Evolutionary conservation across 2,113 vertebrate genomes (phyloP), one percentile per base, ranked within the genome.

Genomic region (Theristicus caerulescens): DNA sequence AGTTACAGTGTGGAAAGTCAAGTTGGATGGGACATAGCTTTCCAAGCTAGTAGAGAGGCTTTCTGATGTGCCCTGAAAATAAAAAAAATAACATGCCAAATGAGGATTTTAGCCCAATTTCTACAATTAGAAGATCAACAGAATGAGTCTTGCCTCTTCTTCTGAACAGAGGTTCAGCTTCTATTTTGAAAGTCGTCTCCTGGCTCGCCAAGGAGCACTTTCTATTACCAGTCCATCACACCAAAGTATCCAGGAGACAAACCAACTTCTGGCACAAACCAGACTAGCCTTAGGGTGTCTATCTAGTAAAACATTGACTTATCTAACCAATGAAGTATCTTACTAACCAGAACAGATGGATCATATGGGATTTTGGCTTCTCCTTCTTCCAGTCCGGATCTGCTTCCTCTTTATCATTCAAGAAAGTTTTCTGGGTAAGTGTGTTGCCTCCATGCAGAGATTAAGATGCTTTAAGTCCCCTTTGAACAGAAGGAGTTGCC

Each of bases 311-410:
- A 66, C 25, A 74, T 36, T 57, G 76, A 40, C 42, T 87, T 55
- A 51, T 46, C 40, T 69, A 76, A 89, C 42, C 72, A 91, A 42
- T 42, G 40, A 93, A 49, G n/a, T 67, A 76, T 86, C 61, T 96
- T 52, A 44, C 65, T 78, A 82, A 87, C 34, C 62, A 93, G 70
- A 91, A 61, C 70, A 90, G 54, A 64, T 79, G 55, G 42, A 58
- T 62, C 13, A 9, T 44, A 27, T 22, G 38, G 49, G 19, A 40
- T 82, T 77, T 85, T 80, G 78, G 25, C 54, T 72, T 69, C 42
- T 87, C 36, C 27, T 16, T 72, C 72, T 89, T 92, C 58, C 55
- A 46, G 29, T 52, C 59, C 3, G 1, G 11, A 38, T 66, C 77
- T 80, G 29, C 52, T 55, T 85, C 42, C 29, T 93, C 47, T 59